Evolutionary conservation across 2,888 invertebrate genomes (phyloP).

Genomic region (Spisula subtruncata): DNA sequence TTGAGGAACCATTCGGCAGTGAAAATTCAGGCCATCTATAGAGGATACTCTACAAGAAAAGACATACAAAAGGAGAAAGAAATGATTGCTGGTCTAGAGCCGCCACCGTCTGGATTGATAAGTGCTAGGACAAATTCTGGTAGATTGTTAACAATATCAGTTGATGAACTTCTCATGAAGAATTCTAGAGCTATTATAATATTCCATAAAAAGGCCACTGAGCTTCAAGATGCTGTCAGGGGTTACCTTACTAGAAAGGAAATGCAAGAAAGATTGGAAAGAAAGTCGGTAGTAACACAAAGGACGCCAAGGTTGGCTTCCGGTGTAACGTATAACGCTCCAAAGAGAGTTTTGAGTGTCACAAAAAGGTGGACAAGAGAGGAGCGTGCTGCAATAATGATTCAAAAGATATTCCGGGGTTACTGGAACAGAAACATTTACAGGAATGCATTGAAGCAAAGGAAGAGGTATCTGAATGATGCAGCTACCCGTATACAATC

Average conservation of each 20-base stretch:
- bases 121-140: constrained; percentile 60
- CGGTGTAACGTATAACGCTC: constrained; percentile 38
- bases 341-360: constrained; percentile 42
- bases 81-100: constrained; percentile 56
- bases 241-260: constrained; percentile 48
- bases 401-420: constrained; percentile 68
- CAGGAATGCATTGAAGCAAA: constrained; percentile 31
- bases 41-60: constrained; percentile 59
- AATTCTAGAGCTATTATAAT: constrained; percentile 65
- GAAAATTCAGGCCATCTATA: constrained; percentile 64
- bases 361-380: constrained; percentile 42
- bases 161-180: constrained; percentile 59
- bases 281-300: constrained; percentile 45
- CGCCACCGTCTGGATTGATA: constrained; percentile 49
- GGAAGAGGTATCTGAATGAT: constrained; percentile 27
- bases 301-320: constrained; percentile 53
- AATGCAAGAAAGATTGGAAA: constrained; percentile 46
- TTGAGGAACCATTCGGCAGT: constrained; percentile 51
- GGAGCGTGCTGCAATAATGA: constrained; percentile 59
- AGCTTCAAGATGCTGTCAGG: constrained; percentile 64
- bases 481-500: constrained; percentile 61
- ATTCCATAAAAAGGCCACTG: constrained; percentile 62
- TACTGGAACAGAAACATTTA: constrained; percentile 59
- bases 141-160: constrained; percentile 46
- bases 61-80: constrained; percentile 53